Percentiles rank a stretch among this genome's conserved stretches.
phyloP scores from a whole-genome alignment of 2,113 vertebrate species.

The Raja brachyura region DNA sequence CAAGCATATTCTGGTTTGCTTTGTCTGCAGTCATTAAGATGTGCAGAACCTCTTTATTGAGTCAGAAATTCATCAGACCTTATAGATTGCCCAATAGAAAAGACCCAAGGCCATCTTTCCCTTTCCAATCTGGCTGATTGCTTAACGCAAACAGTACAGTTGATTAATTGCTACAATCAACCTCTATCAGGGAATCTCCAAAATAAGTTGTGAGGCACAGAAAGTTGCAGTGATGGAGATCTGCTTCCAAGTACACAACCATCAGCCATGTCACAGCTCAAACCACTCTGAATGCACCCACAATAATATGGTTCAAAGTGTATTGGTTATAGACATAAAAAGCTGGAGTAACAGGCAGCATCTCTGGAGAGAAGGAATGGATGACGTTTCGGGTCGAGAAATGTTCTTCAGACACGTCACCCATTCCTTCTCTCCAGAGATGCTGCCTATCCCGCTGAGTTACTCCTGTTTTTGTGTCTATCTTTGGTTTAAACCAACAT shows the following conservation, averaged over 20 bases:
- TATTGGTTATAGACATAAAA: not conserved
- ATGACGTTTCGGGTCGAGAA: too few relatives aligned
- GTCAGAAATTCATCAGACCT: not conserved
- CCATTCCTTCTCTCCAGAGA: too few relatives aligned
- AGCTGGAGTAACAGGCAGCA: too few relatives aligned
- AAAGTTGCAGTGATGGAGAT: not conserved
- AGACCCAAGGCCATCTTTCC: not conserved
- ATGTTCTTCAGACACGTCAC: too few relatives aligned
- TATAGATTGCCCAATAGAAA: not conserved
- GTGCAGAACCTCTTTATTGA: not conserved
- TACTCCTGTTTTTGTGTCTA: too few relatives aligned
- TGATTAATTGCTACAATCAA: not conserved
- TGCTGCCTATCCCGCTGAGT: too few relatives aligned
- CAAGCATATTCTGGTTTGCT: too few relatives aligned
- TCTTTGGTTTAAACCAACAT: too few relatives aligned
- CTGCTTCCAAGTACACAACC: not conserved
- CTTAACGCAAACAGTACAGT: not conserved
- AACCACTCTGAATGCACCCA: not conserved
- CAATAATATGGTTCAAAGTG: not conserved
- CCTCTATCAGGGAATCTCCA: not conserved
- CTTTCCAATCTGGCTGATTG: not conserved
- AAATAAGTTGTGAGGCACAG: not conserved
- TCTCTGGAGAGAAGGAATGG: too few relatives aligned
- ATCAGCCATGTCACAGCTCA: not conserved
- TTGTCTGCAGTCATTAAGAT: not conserved